Evolutionary conservation across 1,140 invertebrate genomes (phyloP), one percentile per base, ranked within the genome.

Genomic region (Neotoxoptera formosana): DNA sequence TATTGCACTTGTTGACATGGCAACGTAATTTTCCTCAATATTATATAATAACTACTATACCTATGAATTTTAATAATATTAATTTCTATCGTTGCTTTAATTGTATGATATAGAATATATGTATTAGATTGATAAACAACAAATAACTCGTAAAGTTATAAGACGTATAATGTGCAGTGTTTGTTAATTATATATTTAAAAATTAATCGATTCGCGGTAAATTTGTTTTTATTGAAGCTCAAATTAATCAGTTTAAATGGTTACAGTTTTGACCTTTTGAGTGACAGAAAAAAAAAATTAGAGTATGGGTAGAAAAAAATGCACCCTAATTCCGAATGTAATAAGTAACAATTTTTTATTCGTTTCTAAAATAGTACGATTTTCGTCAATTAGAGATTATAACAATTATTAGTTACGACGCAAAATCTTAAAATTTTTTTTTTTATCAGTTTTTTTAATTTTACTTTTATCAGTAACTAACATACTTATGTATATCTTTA

Each of bases 1-100:
- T 89, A 56, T 89, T 89, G 87, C 2, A 89, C 30, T 89, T 36
- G 87, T 89, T 89, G 87, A 56, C 87, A 89, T 89, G 51, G 21
- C 48, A 89, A 89, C 87, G 34, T 56, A 25, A 14, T 87, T 48
- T 87, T 47, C 14, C 14, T n/a, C 60, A 6, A 76, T 34, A n/a
- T 76, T 53, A 53, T 53, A 21, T 48, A 41, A 41, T n/a, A 51
- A 60, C 30, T 51, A 67, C 30, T 34, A n/a, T n/a, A 76, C 60
- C 60, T n/a, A n/a, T n/a, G 6, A 3, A 17, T 34, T 34, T 76
- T n/a, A 76, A n/a, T 34, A 14, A 14, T n/a, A 76, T 76, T 76
- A 17, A 76, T 17, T 76, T n/a, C n/a, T n/a, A n/a, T 76, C n/a
- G 6, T 76, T 34, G n/a, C 14, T n/a, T n/a, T n/a, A 14, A 67